Percentiles rank a stretch among this genome's conserved stretches.
Conservation (phyloP, 2,113 vertebrate species). For the Poeciliopsis prolifica region DNA sequence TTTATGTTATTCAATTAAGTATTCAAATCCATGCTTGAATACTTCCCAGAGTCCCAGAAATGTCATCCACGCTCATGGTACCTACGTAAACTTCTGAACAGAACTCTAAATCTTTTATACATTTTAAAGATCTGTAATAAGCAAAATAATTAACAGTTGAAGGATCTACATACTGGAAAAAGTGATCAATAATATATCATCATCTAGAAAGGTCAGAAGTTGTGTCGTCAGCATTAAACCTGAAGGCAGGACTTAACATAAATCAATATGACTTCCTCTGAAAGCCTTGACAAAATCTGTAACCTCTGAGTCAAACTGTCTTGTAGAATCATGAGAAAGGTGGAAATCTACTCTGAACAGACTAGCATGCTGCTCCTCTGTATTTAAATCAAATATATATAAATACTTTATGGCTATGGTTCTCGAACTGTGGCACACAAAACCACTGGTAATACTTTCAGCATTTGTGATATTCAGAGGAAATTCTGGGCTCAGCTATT, state of each 20-base stretch:
- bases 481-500: too few species aligned
- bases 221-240: conserved; percentile 19
- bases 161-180: not conserved
- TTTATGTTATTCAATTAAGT: not conserved
- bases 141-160: not conserved
- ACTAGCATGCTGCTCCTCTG: not conserved
- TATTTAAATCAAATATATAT: not conserved
- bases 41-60: not conserved
- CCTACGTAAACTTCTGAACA: not conserved
- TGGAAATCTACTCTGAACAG: not conserved
- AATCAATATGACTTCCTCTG: not conserved
- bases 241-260: not conserved
- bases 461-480: too few species aligned
- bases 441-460: not conserved
- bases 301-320: not conserved
- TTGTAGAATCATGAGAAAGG: not conserved
- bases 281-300: not conserved
- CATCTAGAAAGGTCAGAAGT: not conserved
- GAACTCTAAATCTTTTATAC: not conserved
- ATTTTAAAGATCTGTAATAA: not conserved
- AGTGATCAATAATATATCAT: conserved; percentile 12
- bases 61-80: not conserved
- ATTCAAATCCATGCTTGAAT: not conserved
- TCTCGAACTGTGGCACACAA: not conserved
- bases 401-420: not conserved